Percentiles rank a stretch among this genome's conserved stretches.
Conservation (phyloP, 2,113 vertebrate species). For the Pungitius pungitius region DNA sequence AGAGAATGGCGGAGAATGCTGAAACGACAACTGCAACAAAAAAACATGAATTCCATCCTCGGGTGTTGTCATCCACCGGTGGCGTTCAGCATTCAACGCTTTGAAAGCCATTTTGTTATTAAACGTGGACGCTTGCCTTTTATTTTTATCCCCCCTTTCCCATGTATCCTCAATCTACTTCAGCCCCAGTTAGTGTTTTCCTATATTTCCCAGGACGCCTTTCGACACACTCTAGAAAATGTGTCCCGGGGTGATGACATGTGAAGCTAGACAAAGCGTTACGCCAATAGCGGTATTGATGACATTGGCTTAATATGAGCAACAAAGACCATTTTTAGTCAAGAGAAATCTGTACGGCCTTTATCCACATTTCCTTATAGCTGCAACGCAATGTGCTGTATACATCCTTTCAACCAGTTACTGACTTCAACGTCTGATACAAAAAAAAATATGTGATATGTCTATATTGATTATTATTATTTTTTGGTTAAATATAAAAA, state of each 20-base stretch:
- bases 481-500: not conserved
- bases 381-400: not conserved
- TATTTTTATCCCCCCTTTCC: conserved; percentile 13
- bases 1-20: too few relatives aligned
- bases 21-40: not conserved
- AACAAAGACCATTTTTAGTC: conserved; percentile 5
- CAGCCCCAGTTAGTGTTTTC: conserved; percentile 52
- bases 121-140: conserved; percentile 30
- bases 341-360: not conserved
- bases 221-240: conserved; percentile 24
- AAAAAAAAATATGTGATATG: not conserved
- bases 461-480: conserved; percentile 8
- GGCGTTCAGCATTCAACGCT: conserved; percentile 1
- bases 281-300: conserved; percentile 6
- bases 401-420: not conserved
- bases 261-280: conserved; percentile 9
- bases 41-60: conserved; percentile 5
- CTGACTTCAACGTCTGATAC: not conserved
- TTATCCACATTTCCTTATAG: not conserved
- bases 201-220: conserved; percentile 57
- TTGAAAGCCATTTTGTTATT: conserved; percentile 13
- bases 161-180: conserved; percentile 27
- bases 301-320: not conserved
- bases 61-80: not conserved
- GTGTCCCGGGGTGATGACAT: conserved; percentile 5